These are phyloP conservation scores for Agrochola litura DNA, from an alignment of 2,888 invertebrate species.

Conservation along the genomic window DNA sequence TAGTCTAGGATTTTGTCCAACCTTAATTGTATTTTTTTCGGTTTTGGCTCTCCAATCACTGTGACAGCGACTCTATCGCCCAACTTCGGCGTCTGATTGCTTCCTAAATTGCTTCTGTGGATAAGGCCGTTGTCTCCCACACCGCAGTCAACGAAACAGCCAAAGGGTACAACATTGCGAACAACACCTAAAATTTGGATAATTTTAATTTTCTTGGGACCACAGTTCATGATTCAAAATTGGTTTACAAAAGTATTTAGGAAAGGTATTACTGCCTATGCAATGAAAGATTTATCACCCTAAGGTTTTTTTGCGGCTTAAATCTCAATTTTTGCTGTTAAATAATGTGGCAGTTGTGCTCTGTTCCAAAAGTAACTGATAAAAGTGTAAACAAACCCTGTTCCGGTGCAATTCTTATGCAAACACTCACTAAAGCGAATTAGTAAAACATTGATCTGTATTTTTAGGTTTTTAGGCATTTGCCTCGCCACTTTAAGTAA, in stretches of 20 bases:
- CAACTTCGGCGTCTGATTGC: conserved; percentile 89
- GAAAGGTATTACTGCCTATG: too few relatives aligned
- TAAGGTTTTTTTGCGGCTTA: neutral
- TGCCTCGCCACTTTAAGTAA: too few relatives aligned
- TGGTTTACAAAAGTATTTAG: too few relatives aligned
- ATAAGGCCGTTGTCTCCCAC: conserved; percentile 93
- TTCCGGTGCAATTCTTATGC: too few relatives aligned
- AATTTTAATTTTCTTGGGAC: neutral
- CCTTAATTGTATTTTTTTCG: conserved; percentile 90
- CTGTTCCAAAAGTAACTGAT: neutral
- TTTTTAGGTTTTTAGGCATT: too few relatives aligned
- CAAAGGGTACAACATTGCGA: conserved; percentile 96
- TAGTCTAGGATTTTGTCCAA: conserved; percentile 84
- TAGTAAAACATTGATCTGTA: too few relatives aligned
- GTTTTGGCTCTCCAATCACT: conserved; percentile 90
- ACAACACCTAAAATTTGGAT: conserved; percentile 92
- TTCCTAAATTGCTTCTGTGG: conserved; percentile 91
- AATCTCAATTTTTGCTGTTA: neutral
- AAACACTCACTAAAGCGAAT: too few relatives aligned
- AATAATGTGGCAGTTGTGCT: neutral
- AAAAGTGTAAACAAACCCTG: too few relatives aligned
- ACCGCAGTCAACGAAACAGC: conserved; percentile 97
- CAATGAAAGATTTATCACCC: neutral
- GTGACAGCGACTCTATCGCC: conserved; percentile 93
- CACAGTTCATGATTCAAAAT: neutral